Percentiles rank a stretch among this genome's conserved stretches.
Conservation (phyloP, 2,888 invertebrate genomes). For the Lepetodrilus schrolli region DNA sequence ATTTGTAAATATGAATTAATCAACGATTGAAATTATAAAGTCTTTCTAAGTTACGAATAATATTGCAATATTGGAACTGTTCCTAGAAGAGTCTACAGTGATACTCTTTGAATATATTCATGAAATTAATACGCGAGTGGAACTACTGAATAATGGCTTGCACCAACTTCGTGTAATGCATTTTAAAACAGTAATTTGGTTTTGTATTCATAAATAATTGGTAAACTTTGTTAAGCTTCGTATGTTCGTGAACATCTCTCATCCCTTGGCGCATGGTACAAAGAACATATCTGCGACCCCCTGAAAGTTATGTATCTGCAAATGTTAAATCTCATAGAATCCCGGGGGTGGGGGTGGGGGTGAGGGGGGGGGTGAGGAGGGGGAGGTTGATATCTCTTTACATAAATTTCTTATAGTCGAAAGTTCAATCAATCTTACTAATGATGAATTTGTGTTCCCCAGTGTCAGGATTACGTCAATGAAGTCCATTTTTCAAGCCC, state of each 20-base stretch:
- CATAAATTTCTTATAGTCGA: neutral
- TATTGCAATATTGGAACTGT: too few relatives aligned
- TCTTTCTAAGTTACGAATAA: too few relatives aligned
- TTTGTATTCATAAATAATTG: slow-evolving; percentile 21
- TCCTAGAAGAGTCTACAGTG: too few relatives aligned
- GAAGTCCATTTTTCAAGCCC: neutral
- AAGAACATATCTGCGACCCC: neutral
- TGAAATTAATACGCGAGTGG: too few relatives aligned
- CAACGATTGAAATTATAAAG: too few relatives aligned
- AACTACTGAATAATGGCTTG: too few relatives aligned
- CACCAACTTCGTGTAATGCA: slow-evolving; percentile 14
- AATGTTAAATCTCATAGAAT: neutral
- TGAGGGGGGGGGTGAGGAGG: too few relatives aligned
- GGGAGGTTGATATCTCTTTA: neutral
- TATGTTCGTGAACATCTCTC: neutral
- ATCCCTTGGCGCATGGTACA: neutral
- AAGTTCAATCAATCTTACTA: slow-evolving; percentile 19
- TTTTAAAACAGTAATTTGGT: slow-evolving; percentile 11
- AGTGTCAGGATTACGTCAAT: neutral
- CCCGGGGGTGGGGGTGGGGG: too few relatives aligned
- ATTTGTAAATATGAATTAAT: too few relatives aligned
- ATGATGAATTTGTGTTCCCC: slow-evolving; percentile 2
- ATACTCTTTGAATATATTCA: too few relatives aligned
- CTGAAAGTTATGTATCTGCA: neutral
- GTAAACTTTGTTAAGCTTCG: slow-evolving; percentile 19